Evolutionary conservation across 2,797 vertebrate species (phyloP).

Genomic region (Semotilus atromaculatus): DNA sequence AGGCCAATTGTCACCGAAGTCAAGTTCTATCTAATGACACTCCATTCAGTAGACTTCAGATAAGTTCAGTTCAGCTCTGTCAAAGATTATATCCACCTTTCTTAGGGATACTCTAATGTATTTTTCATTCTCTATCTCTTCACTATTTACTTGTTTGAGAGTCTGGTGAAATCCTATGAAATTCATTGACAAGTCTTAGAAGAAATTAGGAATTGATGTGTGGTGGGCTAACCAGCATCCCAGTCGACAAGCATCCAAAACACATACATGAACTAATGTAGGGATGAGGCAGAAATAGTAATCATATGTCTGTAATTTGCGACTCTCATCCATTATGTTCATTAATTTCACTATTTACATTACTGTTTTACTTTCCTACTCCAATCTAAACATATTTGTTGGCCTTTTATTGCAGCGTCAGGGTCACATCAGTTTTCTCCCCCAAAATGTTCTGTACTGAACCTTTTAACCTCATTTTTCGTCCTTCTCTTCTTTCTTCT

Average conservation of each 20-base stretch:
- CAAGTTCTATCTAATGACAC: conserved; percentile 4
- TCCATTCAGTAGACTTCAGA: neutral
- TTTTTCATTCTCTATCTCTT: neutral
- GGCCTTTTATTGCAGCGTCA: neutral
- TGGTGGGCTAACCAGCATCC: neutral
- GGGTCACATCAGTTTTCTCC: neutral
- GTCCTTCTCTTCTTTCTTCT: conserved; percentile 40
- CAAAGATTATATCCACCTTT: conserved; percentile 3
- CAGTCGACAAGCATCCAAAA: neutral
- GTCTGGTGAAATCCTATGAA: neutral
- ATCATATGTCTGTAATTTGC: neutral
- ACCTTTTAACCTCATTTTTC: conserved; percentile 32
- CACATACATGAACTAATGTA: neutral
- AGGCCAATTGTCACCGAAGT: conserved; percentile 22
- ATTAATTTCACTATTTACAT: neutral
- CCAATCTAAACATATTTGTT: neutral
- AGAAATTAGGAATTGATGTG: neutral
- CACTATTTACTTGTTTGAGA: neutral
- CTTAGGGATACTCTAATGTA: neutral
- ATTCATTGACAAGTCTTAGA: neutral
- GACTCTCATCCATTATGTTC: neutral
- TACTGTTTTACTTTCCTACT: neutral
- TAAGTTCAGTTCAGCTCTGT: neutral
- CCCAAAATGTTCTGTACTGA: conserved; percentile 36
- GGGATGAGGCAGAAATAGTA: neutral